Base-by-base conservation (phyloP, 2,797 vertebrate species). In the Notolabrus celidotus region DNA sequence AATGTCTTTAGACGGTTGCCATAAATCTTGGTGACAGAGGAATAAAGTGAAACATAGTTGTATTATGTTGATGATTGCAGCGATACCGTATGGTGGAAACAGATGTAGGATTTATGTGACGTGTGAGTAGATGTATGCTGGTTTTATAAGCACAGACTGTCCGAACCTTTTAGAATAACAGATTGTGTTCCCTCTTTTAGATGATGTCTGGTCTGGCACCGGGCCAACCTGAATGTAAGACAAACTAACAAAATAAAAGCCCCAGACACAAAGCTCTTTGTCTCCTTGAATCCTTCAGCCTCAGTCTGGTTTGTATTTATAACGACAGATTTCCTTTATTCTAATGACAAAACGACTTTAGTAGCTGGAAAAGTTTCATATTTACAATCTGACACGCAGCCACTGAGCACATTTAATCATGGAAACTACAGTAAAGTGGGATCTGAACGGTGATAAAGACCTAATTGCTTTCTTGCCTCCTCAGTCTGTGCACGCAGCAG, bases 221-320 rank as follows among this genome's bases (percentile, higher is more conserved):
- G 83, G 78, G 66, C 84, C 69, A 86, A 88, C 58, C 51, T 88
- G 90, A 92, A 91, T 90, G 88, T 91, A 88, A 88, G 70, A 82
- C 67, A 85, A 84, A 74, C 65, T 74, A 82, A 83, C 61, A 65
- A 81, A 92, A 90, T 88, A 89, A 92, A 91, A 89, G 36, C 36
- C 71, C 22, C 33, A 62, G 59, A 86, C 56, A 79, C 43, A 69
- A 69, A 77, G 12, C 34, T 66, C 59, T 51, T 70, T 65, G 79
- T 81, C 71, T 88, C 38, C 14, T 38, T 10, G 11, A 52, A 41
- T 85, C 42, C 60, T 52, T 80, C 25, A 59, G 19, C 6, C 9
- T 56, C 16, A 33, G 45, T 77, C 67, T 80, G 79, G 38, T 77
- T 72, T 56, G 6, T 15, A 60, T 84, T 80, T 25, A 65, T 78